phyloP scores from a whole-genome alignment of 2,113 vertebrate species.

The Nestor notabilis region DNA sequence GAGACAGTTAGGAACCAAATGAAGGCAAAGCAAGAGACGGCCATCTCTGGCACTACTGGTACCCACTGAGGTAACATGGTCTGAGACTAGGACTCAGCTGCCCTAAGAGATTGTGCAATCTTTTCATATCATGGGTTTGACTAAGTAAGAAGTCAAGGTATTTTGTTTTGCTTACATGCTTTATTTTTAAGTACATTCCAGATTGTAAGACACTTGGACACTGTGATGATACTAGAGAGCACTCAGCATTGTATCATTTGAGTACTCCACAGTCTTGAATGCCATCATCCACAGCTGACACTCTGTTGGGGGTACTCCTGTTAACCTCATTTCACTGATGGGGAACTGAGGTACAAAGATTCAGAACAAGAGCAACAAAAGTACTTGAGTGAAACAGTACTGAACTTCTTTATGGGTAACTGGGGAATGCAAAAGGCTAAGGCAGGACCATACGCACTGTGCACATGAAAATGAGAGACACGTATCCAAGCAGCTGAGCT shows the following conservation, averaged over 20 bases:
- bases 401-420: background rate
- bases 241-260: background rate
- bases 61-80: background rate
- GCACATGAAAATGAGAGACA: background rate
- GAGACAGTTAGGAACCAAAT: background rate
- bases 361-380: background rate
- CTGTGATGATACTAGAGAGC: background rate
- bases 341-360: background rate
- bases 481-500: background rate
- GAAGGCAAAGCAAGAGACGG: background rate
- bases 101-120: rapidly evolving
- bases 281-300: background rate
- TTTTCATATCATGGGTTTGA: background rate
- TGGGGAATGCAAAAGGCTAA: background rate
- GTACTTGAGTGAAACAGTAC: background rate
- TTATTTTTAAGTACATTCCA: conserved; percentile 8
- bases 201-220: background rate
- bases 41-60: background rate
- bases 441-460: background rate
- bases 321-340: background rate
- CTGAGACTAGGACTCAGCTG: background rate
- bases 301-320: background rate
- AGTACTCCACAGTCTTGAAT: background rate
- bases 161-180: background rate
- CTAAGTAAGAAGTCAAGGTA: background rate